A percentile compares a stretch with the other conserved stretches of the same genome.
Evolutionary conservation across 1,140 invertebrate species (phyloP).

Genomic region (Dendroctonus ponderosae): DNA sequence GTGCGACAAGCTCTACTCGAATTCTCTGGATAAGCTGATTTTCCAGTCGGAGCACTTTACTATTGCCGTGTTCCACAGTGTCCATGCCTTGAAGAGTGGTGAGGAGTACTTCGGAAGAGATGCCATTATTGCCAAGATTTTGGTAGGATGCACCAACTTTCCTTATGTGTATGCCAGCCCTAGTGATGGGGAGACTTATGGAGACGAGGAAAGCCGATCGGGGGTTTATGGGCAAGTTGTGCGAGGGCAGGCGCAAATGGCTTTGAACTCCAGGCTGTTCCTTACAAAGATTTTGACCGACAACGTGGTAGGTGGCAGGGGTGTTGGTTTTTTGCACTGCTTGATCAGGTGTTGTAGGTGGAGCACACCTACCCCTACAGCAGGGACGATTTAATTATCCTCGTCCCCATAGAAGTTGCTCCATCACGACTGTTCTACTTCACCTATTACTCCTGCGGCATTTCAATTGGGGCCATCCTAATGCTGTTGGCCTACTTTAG

Average conservation of each 20-base stretch:
- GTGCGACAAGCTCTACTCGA: slow-evolving; percentile 2
- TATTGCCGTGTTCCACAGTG: not conserved
- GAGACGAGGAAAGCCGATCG: not conserved
- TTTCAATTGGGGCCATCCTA: not conserved
- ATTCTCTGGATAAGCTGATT: slow-evolving; percentile 5
- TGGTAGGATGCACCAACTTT: not conserved
- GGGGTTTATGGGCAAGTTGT: slow-evolving; percentile 4
- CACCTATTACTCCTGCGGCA: not conserved
- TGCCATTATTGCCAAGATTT: not conserved
- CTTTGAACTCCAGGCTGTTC: slow-evolving; percentile 7
- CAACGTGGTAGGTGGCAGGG: no score
- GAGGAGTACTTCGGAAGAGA: not conserved
- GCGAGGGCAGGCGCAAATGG: slow-evolving; percentile 10
- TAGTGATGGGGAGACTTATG: slow-evolving; percentile 9
- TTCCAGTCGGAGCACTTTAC: not conserved
- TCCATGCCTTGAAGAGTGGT: not conserved
- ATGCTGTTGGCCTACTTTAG: slow-evolving; percentile 4
- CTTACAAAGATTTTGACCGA: not conserved
- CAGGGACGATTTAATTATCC: slow-evolving; percentile 20
- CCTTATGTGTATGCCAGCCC: not conserved
- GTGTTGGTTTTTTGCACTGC: no score
- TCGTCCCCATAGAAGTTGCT: not conserved
- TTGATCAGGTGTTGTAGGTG: slow-evolving; percentile 6
- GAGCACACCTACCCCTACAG: slow-evolving; percentile 17
- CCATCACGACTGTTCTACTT: not conserved